These are phyloP conservation scores for Bimastos eiseni DNA, from an alignment of 2,888 invertebrate species.

Conservation along the genomic window DNA sequence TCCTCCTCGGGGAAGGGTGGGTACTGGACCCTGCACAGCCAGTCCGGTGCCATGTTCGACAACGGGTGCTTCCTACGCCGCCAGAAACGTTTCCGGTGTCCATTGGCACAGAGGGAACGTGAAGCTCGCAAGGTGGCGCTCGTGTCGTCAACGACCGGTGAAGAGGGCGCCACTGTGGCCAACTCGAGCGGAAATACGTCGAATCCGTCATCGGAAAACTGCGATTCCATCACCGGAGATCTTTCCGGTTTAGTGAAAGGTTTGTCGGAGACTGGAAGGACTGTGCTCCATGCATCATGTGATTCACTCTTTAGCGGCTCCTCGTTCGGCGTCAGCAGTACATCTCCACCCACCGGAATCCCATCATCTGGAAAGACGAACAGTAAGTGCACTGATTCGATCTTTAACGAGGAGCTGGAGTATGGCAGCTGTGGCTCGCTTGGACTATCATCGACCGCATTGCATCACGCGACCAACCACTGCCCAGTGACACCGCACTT, in stretches of 20 bases:
- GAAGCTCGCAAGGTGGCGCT: constrained; percentile 23
- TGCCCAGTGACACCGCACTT: not conserved
- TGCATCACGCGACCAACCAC: not conserved
- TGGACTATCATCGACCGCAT: not conserved
- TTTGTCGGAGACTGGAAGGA: not conserved
- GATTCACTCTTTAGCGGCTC: not conserved
- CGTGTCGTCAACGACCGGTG: not conserved
- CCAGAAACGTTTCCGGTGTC: constrained; percentile 88
- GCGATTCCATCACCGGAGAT: not conserved
- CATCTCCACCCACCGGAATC: not conserved
- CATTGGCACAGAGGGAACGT: constrained; percentile 34
- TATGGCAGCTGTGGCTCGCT: too few relatives aligned
- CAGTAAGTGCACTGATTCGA: not conserved
- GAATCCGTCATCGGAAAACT: not conserved
- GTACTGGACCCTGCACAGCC: constrained; percentile 97
- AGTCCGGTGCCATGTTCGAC: constrained; percentile 99
- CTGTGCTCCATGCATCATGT: too few relatives aligned
- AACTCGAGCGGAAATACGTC: constrained; percentile 14
- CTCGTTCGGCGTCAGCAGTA: not conserved
- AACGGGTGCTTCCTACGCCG: constrained; percentile 95
- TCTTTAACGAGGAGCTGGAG: not conserved
- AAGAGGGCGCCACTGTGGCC: not conserved
- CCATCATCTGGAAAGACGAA: not conserved
- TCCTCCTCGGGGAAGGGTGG: constrained; percentile 98
- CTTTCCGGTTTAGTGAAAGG: not conserved